phyloP scores from a whole-genome alignment of 1,140 invertebrate genomes.

The Drosophila repleta region DNA sequence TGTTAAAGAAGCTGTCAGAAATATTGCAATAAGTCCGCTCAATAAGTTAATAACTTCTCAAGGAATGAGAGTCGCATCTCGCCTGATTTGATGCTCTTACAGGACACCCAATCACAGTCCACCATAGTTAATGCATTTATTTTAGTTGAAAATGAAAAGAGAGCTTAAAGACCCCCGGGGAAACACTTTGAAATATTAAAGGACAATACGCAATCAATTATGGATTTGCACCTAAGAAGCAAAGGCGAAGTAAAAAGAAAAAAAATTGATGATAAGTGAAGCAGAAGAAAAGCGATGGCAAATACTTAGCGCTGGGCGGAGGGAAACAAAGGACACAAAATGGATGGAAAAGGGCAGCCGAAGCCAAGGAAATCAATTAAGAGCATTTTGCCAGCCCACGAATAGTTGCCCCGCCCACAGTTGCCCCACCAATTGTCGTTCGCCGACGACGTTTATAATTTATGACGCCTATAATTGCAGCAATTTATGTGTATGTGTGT shows the following conservation, averaged over 20 bases:
- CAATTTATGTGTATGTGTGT: constrained; percentile 58
- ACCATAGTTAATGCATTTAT: constrained; percentile 29
- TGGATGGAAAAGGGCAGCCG: constrained; percentile 8
- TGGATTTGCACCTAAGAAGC: constrained; percentile 7
- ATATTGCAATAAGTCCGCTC: background rate
- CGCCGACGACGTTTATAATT: constrained; percentile 66
- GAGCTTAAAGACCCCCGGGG: background rate
- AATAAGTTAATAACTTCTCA: constrained; percentile 15
- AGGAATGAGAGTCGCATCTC: background rate
- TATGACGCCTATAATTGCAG: constrained; percentile 80
- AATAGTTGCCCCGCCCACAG: background rate
- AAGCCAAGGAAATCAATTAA: constrained; percentile 69
- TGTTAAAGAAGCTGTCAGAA: too few relatives aligned
- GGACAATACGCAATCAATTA: constrained; percentile 37
- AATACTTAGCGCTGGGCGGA: constrained; percentile 43
- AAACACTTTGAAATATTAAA: constrained; percentile 15
- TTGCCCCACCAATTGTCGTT: constrained; percentile 18
- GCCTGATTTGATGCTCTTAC: background rate
- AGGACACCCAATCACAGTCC: constrained; percentile 19
- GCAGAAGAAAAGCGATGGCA: constrained; percentile 30
- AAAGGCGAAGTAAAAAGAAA: constrained; percentile 1
- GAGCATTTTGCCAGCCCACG: constrained; percentile 55
- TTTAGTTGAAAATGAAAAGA: constrained; percentile 6
- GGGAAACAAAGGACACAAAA: constrained; percentile 34
- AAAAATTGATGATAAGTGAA: constrained; percentile 4